Evolutionary conservation across 2,888 invertebrate species (phyloP).

Genomic region (Bimastos eiseni): DNA sequence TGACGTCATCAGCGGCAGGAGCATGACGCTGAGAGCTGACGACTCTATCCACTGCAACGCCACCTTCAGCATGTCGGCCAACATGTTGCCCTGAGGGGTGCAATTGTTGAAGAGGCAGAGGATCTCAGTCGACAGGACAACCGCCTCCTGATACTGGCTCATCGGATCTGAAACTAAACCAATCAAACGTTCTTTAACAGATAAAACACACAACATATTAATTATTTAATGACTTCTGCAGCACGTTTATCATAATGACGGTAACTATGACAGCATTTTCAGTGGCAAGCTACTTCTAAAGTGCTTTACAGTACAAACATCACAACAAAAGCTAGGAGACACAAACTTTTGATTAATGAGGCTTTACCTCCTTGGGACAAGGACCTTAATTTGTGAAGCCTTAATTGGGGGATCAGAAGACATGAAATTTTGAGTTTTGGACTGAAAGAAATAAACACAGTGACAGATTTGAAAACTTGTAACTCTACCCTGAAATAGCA

Average conservation of each 20-base stretch:
- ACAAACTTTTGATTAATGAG: no score
- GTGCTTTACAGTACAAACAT: no score
- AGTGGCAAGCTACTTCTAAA: no score
- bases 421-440: no score
- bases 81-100: slow-evolving; percentile 52
- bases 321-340: no score
- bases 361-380: no score
- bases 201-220: neutral
- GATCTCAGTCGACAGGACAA: slow-evolving; percentile 53
- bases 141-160: slow-evolving; percentile 51
- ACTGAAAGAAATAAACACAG: no score
- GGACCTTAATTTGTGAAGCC: no score
- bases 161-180: slow-evolving; percentile 44
- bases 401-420: no score
- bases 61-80: slow-evolving; percentile 48
- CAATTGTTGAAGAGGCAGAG: slow-evolving; percentile 57
- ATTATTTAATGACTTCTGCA: neutral
- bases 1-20: slow-evolving; percentile 55
- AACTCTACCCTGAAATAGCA: no score
- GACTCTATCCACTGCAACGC: slow-evolving; percentile 55
- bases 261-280: no score
- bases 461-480: no score
- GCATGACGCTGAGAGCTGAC: slow-evolving; percentile 55
- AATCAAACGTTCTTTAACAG: neutral
- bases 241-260: neutral